Evolutionary conservation across 2,888 invertebrate species (phyloP).

Genomic region (Vesta saturnalis): DNA sequence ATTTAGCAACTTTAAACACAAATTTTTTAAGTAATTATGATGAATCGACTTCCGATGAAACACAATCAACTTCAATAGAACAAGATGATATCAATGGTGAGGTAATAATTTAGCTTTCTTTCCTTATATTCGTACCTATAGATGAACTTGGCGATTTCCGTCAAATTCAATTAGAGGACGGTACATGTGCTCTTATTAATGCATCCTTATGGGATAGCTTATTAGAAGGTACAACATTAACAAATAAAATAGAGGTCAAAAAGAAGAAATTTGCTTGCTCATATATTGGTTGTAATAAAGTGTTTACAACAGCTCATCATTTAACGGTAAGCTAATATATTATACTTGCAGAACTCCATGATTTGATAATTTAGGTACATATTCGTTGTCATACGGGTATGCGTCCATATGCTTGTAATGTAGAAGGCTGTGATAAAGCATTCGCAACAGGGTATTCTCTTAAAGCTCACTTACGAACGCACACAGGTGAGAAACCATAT

Average conservation of each 20-base stretch:
- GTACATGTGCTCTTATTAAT: constrained; percentile 51
- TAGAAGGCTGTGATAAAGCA: constrained; percentile 63
- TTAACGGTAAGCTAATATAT: constrained; percentile 60
- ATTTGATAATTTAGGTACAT: no score
- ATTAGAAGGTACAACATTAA: constrained; percentile 39
- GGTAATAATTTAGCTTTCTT: background rate
- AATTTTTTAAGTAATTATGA: constrained; percentile 25
- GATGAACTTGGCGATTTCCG: constrained; percentile 40
- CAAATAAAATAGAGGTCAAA: constrained; percentile 29
- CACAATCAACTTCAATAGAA: constrained; percentile 12
- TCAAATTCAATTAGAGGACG: constrained; percentile 52
- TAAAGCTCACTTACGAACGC: constrained; percentile 65
- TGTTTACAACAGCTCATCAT: constrained; percentile 64
- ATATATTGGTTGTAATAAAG: constrained; percentile 63
- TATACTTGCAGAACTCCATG: no score
- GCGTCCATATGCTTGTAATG: constrained; percentile 63
- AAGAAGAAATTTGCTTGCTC: constrained; percentile 61
- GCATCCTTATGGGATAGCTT: constrained; percentile 44
- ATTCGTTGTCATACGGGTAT: constrained; percentile 65
- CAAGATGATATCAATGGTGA: constrained; percentile 21
- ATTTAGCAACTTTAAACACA: constrained; percentile 34
- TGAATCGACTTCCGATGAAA: constrained; percentile 25
- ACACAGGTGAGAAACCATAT: constrained; percentile 64
- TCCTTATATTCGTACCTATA: constrained; percentile 19
- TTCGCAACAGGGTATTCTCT: constrained; percentile 66